Evolutionary conservation across 2,113 vertebrate species (phyloP), one percentile per base, ranked within the genome.

Genomic region (Psilopogon haemacephalus): DNA sequence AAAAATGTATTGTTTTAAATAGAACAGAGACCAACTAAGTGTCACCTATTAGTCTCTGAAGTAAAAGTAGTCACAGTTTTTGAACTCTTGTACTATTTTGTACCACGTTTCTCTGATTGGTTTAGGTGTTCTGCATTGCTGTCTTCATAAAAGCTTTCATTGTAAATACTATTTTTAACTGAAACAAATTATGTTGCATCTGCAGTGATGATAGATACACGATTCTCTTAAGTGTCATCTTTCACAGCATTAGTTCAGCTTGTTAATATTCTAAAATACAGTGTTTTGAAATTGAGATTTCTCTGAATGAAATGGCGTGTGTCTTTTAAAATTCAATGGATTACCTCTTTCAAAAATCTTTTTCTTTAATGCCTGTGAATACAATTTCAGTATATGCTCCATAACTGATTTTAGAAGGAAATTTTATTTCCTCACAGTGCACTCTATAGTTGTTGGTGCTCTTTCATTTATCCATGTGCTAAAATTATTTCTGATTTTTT

Each of bases 401-500:
- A 9, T 90, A 93, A 24, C 26, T 63, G 48, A 35, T 67, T 55
- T 89, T 52, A 82, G 69, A 93, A 87, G 7, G 56, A 82, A 95
- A 23, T 32, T 84, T 28, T 86, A 26, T 70, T 86, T 95, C 85
- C 82, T 93, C 26, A 77, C 40, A 71, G n/a, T 78, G 19, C 26
- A 42, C 8, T 78, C 87, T 69, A 33, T 88, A 90, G 21, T 94
- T 95, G 79, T 32, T 74, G 37, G 18, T 96, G 65, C 58, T 67
- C 33, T 94, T 94, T 64, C 42, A 28, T 78, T 77, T 94, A 82
- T 94, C 69, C 50, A 27, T 84, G 38, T 52, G 70, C 18, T 75
- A 67, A 95, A 96, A 84, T 88, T 94, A 81, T 95, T 97, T 95
- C 71, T 91, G 12, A 80, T 40, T 76, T 35, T 89, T 38, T 42